Evolutionary conservation across 2,888 invertebrate genomes (phyloP), one percentile per base, ranked within the genome.

Genomic region (Prosopocoilus inquinatus): DNA sequence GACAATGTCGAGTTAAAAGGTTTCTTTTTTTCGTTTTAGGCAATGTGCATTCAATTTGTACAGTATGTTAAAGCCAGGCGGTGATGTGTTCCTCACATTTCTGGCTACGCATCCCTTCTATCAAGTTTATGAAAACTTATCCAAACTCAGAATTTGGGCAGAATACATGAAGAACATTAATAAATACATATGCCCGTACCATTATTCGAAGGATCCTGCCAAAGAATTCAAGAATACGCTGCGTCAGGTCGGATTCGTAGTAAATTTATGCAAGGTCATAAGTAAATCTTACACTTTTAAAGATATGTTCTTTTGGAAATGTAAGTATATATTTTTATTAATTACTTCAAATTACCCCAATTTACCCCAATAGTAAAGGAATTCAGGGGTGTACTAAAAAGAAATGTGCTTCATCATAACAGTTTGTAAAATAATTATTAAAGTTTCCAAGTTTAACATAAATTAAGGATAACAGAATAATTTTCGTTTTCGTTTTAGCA

Each of bases 81-180:
- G 91, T 0, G 86, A 87, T 64, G 83, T 85, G 47, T 73, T 91
- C 9, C 70, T 91, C 1, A 81, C 85, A 12, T 89, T 90, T 67
- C 73, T 89, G 28, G 88, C 87, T 0, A 82, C 81, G 55, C 86
- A 86, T 75, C 85, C 86, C 0, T 81, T 89, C 5, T 91, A 83
- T 69, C 84, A 87, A 36, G 82, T 88, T 1, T 90, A 88, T 71
- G 80, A 84, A 44, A 78, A 76, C n/a, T 73, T 91, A 57, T 79
- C 85, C 0, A 73, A 77, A 48, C 78, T 79, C 50, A 72, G 78
- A 1, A 70, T 66, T 65, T 91, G 90, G 86, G 74, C 78, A 28
- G 65, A 71, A 1, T 90, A 87, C 71, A 85, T 89, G 79, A 76
- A 80, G 68, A 85, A 89, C 67, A 82, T 53, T 20, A 79, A 82